phyloP scores from a whole-genome alignment of 2,888 invertebrate species.

The Archaeoteleia sp. region DNA sequence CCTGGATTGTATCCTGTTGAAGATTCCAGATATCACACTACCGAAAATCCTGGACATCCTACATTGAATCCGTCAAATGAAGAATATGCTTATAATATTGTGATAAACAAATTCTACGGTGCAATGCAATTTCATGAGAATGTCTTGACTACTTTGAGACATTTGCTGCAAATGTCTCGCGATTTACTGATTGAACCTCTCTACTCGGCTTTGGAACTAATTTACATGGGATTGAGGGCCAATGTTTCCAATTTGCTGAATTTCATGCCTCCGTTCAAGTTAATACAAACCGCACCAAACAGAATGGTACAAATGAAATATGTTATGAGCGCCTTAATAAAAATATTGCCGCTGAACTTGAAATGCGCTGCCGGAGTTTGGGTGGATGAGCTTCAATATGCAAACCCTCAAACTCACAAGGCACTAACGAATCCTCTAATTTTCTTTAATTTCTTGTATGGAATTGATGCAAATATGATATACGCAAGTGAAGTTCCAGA shows the following conservation, averaged over 20 bases:
- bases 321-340: slow-evolving; percentile 42
- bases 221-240: background rate
- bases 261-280: background rate
- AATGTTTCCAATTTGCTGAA: background rate
- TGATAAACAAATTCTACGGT: no score
- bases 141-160: no score
- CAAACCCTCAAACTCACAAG: background rate
- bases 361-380: slow-evolving; percentile 43
- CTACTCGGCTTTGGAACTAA: no score
- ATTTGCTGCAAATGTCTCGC: no score
- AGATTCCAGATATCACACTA: no score
- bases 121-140: no score
- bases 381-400: slow-evolving; percentile 11
- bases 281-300: background rate
- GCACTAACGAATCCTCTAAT: background rate
- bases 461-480: background rate
- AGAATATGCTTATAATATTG: no score
- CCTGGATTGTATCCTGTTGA: no score
- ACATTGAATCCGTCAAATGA: no score
- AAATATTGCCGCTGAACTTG: slow-evolving; percentile 45
- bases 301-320: slow-evolving; percentile 41
- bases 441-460: slow-evolving; percentile 2
- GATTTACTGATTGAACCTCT: no score
- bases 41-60: no score
- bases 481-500: background rate